A percentile compares a stretch with the other conserved stretches of the same genome.
Evolutionary conservation across 1,140 invertebrate genomes (phyloP).

Genomic region (Planococcus citri): DNA sequence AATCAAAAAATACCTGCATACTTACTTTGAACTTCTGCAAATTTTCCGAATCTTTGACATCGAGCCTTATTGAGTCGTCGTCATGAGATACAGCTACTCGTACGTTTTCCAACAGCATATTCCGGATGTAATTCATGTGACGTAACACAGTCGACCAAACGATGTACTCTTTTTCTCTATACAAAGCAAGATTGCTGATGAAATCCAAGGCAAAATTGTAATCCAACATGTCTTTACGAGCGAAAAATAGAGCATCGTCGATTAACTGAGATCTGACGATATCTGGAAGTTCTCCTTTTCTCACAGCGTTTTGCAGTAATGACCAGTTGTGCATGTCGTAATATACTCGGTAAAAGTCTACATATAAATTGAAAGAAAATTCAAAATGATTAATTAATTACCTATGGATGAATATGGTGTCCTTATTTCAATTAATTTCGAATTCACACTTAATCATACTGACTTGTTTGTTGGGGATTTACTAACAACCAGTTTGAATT

Average conservation of each 20-base stretch:
- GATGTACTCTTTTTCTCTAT: not conserved
- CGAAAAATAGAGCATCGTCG: not conserved
- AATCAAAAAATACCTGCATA: too few species aligned
- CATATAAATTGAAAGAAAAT: not conserved
- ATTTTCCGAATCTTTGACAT: too few species aligned
- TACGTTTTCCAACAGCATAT: not conserved
- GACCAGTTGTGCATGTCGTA: not conserved
- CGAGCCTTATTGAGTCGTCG: too few species aligned
- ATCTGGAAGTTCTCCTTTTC: not conserved
- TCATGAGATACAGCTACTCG: too few species aligned
- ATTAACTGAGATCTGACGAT: not conserved
- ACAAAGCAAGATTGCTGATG: not conserved
- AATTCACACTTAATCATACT: too few species aligned
- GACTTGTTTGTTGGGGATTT: conserved; percentile 9
- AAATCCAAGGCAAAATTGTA: not conserved
- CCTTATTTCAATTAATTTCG: too few species aligned
- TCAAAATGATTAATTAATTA: not conserved
- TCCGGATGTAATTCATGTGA: not conserved
- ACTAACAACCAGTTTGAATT: not conserved
- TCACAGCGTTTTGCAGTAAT: not conserved
- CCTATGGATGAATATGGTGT: too few species aligned
- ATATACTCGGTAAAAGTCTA: not conserved
- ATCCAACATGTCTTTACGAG: not conserved
- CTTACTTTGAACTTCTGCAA: too few species aligned
- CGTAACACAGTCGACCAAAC: not conserved